A percentile compares a stretch with the other conserved stretches of the same genome.
These are phyloP conservation scores for Spatula versicolor DNA, from an alignment of 2,797 vertebrate genomes.

Conservation along the genomic window DNA sequence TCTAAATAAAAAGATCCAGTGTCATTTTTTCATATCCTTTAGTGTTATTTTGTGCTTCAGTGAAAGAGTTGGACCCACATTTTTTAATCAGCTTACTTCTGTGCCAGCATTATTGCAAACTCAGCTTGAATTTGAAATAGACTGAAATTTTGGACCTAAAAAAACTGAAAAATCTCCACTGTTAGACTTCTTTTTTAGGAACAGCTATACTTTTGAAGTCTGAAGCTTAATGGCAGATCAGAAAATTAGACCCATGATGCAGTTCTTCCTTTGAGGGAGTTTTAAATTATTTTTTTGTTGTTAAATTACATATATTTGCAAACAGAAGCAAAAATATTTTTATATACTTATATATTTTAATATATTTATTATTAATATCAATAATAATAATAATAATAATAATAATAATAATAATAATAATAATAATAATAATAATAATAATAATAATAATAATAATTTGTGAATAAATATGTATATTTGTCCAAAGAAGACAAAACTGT, in stretches of 20 bases:
- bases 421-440: too few species aligned
- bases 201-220: background rate
- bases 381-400: too few species aligned
- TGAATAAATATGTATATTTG: too few species aligned
- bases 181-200: background rate
- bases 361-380: too few species aligned
- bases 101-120: background rate
- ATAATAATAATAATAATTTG: too few species aligned
- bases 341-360: too few species aligned
- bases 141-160: background rate
- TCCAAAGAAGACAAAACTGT: background rate
- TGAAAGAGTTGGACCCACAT: background rate
- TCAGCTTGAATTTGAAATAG: background rate
- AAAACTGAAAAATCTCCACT: background rate
- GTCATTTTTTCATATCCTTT: background rate
- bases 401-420: too few species aligned
- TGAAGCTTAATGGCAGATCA: background rate
- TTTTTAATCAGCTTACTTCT: background rate
- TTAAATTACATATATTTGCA: background rate
- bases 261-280: background rate
- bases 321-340: background rate
- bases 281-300: background rate
- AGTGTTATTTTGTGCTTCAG: background rate
- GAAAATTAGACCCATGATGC: background rate
- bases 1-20: background rate